Evolutionary conservation across 2,797 vertebrate species (phyloP).

Genomic region (Anisognathus igniventris): DNA sequence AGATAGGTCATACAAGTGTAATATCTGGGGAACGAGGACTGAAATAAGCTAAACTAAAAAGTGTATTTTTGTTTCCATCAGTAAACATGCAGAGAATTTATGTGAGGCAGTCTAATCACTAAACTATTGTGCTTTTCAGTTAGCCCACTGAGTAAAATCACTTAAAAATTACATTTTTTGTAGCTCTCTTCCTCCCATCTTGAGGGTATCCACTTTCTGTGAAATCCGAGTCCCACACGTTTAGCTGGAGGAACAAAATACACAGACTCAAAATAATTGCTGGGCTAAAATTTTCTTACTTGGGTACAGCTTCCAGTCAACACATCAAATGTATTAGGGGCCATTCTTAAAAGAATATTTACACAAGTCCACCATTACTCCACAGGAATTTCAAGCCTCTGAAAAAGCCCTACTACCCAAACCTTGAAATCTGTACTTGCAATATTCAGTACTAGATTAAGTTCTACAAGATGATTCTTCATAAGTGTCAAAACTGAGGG

Average conservation of each 20-base stretch:
- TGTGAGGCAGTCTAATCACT: neutral
- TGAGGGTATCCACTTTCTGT: conserved; percentile 78
- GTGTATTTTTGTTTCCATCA: neutral
- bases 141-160: neutral
- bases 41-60: neutral
- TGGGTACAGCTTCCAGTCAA: neutral
- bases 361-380: neutral
- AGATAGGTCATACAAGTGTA: neutral
- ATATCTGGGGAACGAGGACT: neutral
- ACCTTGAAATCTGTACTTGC: neutral
- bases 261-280: neutral
- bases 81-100: neutral
- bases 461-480: neutral
- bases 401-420: neutral
- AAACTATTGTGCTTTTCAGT: neutral
- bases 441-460: neutral
- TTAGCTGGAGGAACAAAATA: conserved; percentile 51
- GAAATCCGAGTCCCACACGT: conserved; percentile 73
- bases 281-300: neutral
- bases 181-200: conserved; percentile 66
- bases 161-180: conserved; percentile 43
- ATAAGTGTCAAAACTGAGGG: neutral
- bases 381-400: neutral
- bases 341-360: neutral
- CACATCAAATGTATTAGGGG: neutral